phyloP scores from a whole-genome alignment of 2,113 vertebrate species.

The Brachypteracias leptosomus region DNA sequence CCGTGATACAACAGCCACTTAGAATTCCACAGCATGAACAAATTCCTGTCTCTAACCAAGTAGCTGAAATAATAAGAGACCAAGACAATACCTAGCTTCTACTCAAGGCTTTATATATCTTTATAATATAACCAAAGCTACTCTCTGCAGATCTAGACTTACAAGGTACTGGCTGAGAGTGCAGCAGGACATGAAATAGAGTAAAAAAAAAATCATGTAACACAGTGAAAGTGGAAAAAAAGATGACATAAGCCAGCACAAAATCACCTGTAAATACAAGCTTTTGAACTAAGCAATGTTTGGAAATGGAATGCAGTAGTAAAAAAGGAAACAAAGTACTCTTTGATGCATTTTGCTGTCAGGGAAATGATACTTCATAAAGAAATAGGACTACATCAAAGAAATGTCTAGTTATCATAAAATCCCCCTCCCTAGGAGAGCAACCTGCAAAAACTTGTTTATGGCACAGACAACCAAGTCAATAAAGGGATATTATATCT shows the following conservation, averaged over 20 bases:
- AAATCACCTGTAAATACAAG: not conserved
- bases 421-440: not conserved
- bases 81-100: not conserved
- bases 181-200: not conserved
- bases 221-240: not conserved
- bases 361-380: not conserved
- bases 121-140: not conserved
- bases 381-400: not conserved
- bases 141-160: not conserved
- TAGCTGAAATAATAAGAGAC: not conserved
- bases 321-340: not conserved
- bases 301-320: not conserved
- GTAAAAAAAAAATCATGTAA: accelerated
- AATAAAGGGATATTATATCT: not conserved
- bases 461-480: not conserved
- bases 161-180: not conserved
- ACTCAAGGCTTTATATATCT: not conserved
- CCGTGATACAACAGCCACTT: not conserved
- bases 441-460: not conserved
- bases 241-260: not conserved
- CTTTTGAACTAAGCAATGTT: not conserved
- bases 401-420: not conserved
- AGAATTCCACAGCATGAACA: not conserved
- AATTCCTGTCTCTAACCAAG: not conserved
- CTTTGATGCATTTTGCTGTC: not conserved